Conservation (phyloP, 1,140 invertebrate genomes). For the Thaumetopoea pityocampa region DNA sequence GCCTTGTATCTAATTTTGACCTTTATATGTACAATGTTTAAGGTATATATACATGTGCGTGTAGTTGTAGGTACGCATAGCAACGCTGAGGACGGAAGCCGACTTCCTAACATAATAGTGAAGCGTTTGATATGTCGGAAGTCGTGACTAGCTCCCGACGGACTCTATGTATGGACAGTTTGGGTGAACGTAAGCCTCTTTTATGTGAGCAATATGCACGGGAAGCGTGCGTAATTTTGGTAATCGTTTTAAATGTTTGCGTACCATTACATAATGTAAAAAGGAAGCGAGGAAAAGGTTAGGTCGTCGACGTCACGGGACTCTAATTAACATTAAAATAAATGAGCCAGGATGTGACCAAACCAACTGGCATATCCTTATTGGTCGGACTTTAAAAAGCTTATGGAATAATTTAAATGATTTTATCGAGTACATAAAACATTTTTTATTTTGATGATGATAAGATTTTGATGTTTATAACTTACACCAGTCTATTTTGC, state of each 20-base stretch:
- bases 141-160: slow-evolving; percentile 17
- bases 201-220: slow-evolving; percentile 2
- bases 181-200: slow-evolving; percentile 13
- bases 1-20: slow-evolving; percentile 23
- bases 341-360: too few species aligned
- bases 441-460: too few species aligned
- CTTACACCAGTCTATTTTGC: too few species aligned
- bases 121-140: slow-evolving; percentile 25
- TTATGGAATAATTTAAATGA: too few species aligned
- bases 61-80: slow-evolving; percentile 3
- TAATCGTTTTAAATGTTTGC: slow-evolving; percentile 6
- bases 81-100: slow-evolving; percentile 13
- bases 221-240: slow-evolving; percentile 13
- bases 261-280: slow-evolving; percentile 2
- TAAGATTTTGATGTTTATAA: too few species aligned
- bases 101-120: slow-evolving; percentile 24
- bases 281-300: too few species aligned
- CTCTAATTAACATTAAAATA: too few species aligned
- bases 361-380: too few species aligned
- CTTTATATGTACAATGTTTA: slow-evolving; percentile 14
- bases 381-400: too few species aligned
- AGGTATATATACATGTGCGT: slow-evolving; percentile 1
- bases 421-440: too few species aligned
- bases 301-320: too few species aligned
- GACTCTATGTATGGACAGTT: slow-evolving; percentile 11